These are phyloP conservation scores for Oegoconia quadripuncta DNA, from an alignment of 2,888 invertebrate species.

Conservation along the genomic window DNA sequence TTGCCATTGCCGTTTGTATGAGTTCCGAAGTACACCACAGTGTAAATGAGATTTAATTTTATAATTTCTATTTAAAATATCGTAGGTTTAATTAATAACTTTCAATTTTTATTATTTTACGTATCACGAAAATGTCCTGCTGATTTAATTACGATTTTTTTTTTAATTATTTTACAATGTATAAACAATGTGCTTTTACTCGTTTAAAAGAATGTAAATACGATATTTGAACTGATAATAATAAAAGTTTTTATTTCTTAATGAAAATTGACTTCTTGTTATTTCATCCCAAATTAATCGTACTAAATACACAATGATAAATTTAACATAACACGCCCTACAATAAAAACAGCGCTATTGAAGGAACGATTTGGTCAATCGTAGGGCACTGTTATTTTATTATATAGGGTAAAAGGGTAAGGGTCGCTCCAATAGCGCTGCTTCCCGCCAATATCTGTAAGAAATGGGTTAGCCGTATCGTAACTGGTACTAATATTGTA, in stretches of 20 bases:
- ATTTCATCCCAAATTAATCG: no score
- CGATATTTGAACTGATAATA: conserved; percentile 81
- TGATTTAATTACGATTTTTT: conserved; percentile 46
- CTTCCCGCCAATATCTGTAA: no score
- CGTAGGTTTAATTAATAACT: conserved; percentile 56
- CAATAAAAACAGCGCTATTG: no score
- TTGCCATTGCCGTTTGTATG: conserved; percentile 53
- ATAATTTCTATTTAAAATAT: conserved; percentile 15
- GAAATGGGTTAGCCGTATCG: no score
- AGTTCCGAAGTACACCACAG: conserved; percentile 36
- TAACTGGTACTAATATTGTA: no score
- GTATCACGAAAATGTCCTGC: conserved; percentile 50
- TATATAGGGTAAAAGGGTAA: no score
- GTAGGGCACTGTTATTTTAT: no score
- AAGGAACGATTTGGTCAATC: no score
- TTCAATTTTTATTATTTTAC: conserved; percentile 48
- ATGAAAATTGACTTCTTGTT: conserved; percentile 50
- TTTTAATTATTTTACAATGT: conserved; percentile 51
- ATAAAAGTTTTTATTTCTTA: conserved; percentile 78
- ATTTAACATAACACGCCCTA: no score
- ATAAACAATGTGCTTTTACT: conserved; percentile 77
- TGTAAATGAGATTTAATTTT: conserved; percentile 31
- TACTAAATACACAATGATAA: no score
- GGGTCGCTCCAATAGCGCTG: no score
- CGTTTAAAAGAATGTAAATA: conserved; percentile 78